phyloP scores from a whole-genome alignment of 2,888 invertebrate species.

The Plemyria rubiginata region DNA sequence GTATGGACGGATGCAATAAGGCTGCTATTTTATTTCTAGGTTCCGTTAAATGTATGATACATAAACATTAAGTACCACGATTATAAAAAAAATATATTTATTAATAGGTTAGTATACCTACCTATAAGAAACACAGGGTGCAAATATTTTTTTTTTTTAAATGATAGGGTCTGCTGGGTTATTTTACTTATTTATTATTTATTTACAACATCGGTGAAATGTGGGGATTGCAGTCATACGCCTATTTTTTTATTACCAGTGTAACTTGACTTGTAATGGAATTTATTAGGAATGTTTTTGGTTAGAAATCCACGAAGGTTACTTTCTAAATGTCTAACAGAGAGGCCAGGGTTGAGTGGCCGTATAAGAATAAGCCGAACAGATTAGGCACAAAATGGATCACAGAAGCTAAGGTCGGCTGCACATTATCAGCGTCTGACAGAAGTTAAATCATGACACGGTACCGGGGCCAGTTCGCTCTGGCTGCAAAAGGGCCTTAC shows the following conservation, averaged over 20 bases:
- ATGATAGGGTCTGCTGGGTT: not conserved
- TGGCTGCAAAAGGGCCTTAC: too few species aligned
- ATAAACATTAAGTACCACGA: not conserved
- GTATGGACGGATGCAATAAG: slow-evolving; percentile 75
- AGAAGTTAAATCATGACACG: not conserved
- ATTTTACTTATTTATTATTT: not conserved
- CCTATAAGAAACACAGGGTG: not conserved
- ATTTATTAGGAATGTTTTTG: too few species aligned
- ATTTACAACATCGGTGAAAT: not conserved
- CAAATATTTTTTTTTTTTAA: not conserved
- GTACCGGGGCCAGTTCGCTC: too few species aligned
- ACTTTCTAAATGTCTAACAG: too few species aligned
- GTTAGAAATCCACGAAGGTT: too few species aligned
- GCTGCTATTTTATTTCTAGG: slow-evolving; percentile 47
- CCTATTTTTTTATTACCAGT: not conserved
- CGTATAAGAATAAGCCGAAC: too few species aligned
- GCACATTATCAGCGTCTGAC: not conserved
- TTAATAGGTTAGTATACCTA: not conserved
- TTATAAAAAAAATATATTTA: slow-evolving; percentile 16
- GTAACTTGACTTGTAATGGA: too few species aligned
- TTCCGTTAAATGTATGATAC: slow-evolving; percentile 23
- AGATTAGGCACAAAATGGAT: too few species aligned
- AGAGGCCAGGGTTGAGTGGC: too few species aligned
- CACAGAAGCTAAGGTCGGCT: not conserved
- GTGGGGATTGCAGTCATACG: not conserved